A percentile compares a stretch with the other conserved stretches of the same genome.
Evolutionary conservation across 2,113 vertebrate genomes (phyloP).

Genomic region (Ptychochromis oligacanthus): DNA sequence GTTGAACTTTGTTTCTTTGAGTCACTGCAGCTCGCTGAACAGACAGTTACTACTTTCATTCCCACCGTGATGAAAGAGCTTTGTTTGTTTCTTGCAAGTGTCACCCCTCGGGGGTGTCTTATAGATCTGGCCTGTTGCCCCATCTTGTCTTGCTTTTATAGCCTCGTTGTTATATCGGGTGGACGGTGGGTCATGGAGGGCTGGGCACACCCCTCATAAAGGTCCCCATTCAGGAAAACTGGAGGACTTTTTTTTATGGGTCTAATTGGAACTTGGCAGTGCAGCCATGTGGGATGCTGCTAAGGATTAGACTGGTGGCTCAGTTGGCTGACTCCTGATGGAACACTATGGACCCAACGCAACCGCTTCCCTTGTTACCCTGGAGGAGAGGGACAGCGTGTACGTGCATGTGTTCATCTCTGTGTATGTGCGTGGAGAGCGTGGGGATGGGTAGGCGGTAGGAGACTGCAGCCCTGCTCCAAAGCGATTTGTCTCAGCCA

Average conservation of each 20-base stretch:
- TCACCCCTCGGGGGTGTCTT: constrained; percentile 47
- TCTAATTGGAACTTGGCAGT: constrained; percentile 78
- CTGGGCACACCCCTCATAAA: constrained; percentile 57
- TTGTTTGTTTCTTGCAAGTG: constrained; percentile 48
- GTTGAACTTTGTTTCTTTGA: constrained; percentile 25
- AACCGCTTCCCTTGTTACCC: constrained; percentile 75
- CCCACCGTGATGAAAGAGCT: constrained; percentile 2
- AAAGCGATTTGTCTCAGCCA: constrained; percentile 80
- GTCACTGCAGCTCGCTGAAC: constrained; percentile 11
- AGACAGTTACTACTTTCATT: constrained; percentile 41
- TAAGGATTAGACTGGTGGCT: constrained; percentile 73
- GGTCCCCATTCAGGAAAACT: constrained; percentile 47
- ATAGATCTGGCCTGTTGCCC: constrained; percentile 52
- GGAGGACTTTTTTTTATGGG: constrained; percentile 42
- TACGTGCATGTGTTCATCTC: constrained; percentile 21
- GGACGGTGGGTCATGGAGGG: constrained; percentile 57
- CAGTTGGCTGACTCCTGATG: constrained; percentile 76
- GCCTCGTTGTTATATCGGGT: constrained; percentile 50
- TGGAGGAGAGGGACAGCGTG: constrained; percentile 57
- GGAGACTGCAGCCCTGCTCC: constrained; percentile 63
- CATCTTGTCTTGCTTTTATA: constrained; percentile 54
- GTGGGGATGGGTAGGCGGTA: constrained; percentile 34
- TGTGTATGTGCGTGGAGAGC: constrained; percentile 44
- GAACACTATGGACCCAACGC: constrained; percentile 69
- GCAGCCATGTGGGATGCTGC: constrained; percentile 67